Percentiles rank a stretch among this genome's conserved stretches.
Conservation (phyloP, 2,888 invertebrate species). For the Brachypalpus laphriformis region DNA sequence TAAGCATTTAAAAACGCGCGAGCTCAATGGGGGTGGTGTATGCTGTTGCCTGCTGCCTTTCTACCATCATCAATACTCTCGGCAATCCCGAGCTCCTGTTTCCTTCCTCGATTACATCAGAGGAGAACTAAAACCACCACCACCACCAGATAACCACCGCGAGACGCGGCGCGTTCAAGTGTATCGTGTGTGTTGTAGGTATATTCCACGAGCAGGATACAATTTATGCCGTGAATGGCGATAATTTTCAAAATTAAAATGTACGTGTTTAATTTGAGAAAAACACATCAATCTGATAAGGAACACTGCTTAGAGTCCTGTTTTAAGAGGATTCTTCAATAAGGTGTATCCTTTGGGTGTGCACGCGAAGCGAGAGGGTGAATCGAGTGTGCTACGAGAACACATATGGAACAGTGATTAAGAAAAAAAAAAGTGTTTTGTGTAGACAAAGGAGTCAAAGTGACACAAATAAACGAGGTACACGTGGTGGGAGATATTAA, state of each 20-base stretch:
- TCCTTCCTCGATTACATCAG: constrained; percentile 69
- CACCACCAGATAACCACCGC: not conserved
- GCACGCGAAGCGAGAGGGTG: not conserved
- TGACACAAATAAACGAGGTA: constrained; percentile 21
- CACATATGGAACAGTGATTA: constrained; percentile 66
- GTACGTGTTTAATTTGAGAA: constrained; percentile 75
- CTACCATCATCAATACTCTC: constrained; percentile 66
- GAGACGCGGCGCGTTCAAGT: constrained; percentile 24
- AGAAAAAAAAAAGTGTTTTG: constrained; percentile 25
- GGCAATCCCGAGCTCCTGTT: constrained; percentile 55
- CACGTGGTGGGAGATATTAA: not conserved
- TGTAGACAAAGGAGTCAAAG: constrained; percentile 36
- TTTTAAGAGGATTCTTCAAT: constrained; percentile 67
- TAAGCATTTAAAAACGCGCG: constrained; percentile 66
- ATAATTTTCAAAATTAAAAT: constrained; percentile 74
- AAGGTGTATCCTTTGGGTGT: constrained; percentile 51
- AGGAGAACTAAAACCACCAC: constrained; percentile 30
- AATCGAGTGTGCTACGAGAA: not conserved
- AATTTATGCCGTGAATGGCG: constrained; percentile 71
- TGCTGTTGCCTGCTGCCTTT: not conserved
- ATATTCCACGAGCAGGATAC: constrained; percentile 48
- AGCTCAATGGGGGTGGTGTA: constrained; percentile 4
- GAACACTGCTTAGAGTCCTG: constrained; percentile 56
- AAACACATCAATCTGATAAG: constrained; percentile 74
- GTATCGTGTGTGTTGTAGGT: constrained; percentile 48